phyloP scores from a whole-genome alignment of 2,113 vertebrate species.

The Paracanthobrama guichenoti region DNA sequence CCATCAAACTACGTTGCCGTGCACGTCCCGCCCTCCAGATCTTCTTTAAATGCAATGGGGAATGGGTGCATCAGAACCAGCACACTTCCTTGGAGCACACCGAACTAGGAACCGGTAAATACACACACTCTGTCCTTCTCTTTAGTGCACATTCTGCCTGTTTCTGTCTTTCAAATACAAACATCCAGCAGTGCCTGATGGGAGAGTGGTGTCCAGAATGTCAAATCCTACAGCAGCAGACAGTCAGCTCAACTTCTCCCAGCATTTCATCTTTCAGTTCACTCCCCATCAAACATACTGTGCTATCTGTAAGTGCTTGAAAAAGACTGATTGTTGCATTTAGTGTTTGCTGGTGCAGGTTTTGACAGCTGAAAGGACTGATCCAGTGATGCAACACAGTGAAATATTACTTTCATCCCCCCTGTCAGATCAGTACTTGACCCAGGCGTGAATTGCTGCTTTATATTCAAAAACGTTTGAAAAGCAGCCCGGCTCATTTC shows the following conservation, averaged over 20 bases:
- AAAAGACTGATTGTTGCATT: slow-evolving; percentile 39
- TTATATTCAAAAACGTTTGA: slow-evolving; percentile 45
- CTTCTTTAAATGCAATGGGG: slow-evolving; percentile 98
- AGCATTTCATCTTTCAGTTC: slow-evolving; percentile 36
- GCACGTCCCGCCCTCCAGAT: slow-evolving; percentile 94
- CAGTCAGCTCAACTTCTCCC: slow-evolving; percentile 16
- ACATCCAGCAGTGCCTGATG: slow-evolving; percentile 9
- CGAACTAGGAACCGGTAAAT: slow-evolving; percentile 87
- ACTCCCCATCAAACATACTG: slow-evolving; percentile 30
- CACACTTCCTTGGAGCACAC: slow-evolving; percentile 88
- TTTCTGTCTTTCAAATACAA: slow-evolving; percentile 6
- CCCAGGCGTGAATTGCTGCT: slow-evolving; percentile 48
- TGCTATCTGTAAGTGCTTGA: slow-evolving; percentile 38
- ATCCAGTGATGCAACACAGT: slow-evolving; percentile 50
- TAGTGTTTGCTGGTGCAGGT: slow-evolving; percentile 42
- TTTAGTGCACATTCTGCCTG: neutral
- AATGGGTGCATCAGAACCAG: slow-evolving; percentile 97
- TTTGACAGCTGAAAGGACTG: slow-evolving; percentile 38
- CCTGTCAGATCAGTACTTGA: neutral
- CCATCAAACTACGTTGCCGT: slow-evolving; percentile 88
- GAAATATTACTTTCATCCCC: slow-evolving; percentile 42
- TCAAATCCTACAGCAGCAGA: slow-evolving; percentile 10
- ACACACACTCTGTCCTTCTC: neutral
- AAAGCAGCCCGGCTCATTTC: slow-evolving; percentile 24
- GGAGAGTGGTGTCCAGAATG: slow-evolving; percentile 26